Base-by-base conservation (phyloP, 2,113 vertebrate genomes). In the Brachyhypopomus gauderio region DNA sequence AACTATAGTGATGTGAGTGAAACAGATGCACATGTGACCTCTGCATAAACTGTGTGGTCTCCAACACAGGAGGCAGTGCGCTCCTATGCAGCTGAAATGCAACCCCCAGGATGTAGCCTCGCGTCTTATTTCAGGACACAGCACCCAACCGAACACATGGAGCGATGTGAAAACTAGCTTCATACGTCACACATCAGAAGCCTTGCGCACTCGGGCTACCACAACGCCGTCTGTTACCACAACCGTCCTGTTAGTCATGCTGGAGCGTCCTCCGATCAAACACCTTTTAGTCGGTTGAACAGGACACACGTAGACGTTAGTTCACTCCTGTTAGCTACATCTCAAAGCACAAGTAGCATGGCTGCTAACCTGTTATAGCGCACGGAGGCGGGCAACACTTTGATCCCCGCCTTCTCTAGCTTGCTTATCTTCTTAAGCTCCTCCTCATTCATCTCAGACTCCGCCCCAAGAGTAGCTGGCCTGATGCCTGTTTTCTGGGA, bases 361-460 rank as follows among this genome's bases (percentile, higher is more conserved):
- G 41, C 70, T 64, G 90, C 97, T 96, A 90, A 99, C 98, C 98
- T 99, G 94, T 91, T 85, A 56, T 95, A 97, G 83, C 94, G 95
- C 86, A 91, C 93, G 0, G 92, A 89, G 48, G 96, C 96, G 7
- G 97, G 95, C 89, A 96, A 90, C 82, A 98, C 94, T 88, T 93
- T 96, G 86, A 99, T 97, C 48, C 97, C 96, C 27, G 96, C 95
- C 90, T 95, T 93, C 88, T 96, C 88, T 0, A 97, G 90, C 90
- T 87, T 94, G 88, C 92, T 92, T 85, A 95, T 88, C 87, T 91
- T 96, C 79, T 67, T 94, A 58, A 92, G 88, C 82, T 96, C 93
- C 77, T 91, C 84, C 34, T 89, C 90, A 78, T 89, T 91, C 22
- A 89, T 90, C 63, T 87, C 84, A 16, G 23, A 34, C 7, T 83